These are phyloP conservation scores for Oxystoma pomonae DNA, from an alignment of 2,888 invertebrate genomes.

Conservation along the genomic window DNA sequence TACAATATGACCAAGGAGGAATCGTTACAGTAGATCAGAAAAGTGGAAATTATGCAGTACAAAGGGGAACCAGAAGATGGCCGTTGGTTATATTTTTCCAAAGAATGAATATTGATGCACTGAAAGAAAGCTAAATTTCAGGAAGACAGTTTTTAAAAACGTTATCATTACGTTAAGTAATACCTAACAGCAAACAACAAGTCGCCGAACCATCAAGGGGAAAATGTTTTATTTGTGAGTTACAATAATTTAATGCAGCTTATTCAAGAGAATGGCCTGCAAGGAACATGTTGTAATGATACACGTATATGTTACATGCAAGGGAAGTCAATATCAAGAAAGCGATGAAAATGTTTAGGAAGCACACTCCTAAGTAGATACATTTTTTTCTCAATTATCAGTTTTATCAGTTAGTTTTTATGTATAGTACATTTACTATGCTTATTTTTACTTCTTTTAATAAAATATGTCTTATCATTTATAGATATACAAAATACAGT, in stretches of 20 bases:
- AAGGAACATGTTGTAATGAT: background rate
- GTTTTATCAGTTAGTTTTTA: too few species aligned
- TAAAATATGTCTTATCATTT: too few species aligned
- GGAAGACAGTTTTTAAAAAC: conserved; percentile 20
- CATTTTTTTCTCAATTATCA: too few species aligned
- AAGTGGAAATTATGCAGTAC: conserved; percentile 31
- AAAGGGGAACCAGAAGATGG: conserved; percentile 30
- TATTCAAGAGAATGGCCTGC: background rate
- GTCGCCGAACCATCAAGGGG: background rate
- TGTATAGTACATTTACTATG: too few species aligned
- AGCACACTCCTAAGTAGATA: background rate
- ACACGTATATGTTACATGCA: background rate
- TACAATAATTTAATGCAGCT: background rate
- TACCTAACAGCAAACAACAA: conserved; percentile 13
- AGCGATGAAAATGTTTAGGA: background rate
- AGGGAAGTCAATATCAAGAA: background rate
- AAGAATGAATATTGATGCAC: background rate
- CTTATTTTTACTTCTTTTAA: too few species aligned
- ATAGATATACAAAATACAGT: background rate
- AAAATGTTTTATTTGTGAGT: conserved; percentile 1
- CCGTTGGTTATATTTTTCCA: conserved; percentile 31
- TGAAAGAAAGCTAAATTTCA: background rate
- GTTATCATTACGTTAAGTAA: conserved; percentile 15
- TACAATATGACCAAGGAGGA: conserved; percentile 31
- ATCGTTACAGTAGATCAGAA: conserved; percentile 35